A percentile compares a stretch with the other conserved stretches of the same genome.
phyloP scores from a whole-genome alignment of 30 jellyfish, hydroid and myxozoan genomes.

The Chironex yamaguchii region DNA sequence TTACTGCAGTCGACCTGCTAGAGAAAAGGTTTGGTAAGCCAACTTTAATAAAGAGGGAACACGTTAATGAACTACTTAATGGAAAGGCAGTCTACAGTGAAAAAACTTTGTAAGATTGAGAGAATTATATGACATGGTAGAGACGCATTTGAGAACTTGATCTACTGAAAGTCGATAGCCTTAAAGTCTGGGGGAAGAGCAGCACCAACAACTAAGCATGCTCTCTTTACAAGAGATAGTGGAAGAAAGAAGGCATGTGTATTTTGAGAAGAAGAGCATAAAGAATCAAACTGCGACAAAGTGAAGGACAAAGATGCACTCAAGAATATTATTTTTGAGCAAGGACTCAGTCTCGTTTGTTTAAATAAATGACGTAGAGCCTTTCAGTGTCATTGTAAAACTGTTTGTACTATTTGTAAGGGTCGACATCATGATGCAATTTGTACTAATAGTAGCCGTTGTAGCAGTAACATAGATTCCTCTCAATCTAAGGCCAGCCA shows the following conservation, averaged over 20 bases:
- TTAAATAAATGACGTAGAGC: slow-evolving; percentile 54
- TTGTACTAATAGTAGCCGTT: not conserved
- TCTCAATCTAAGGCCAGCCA: no score
- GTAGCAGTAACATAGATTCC: not conserved
- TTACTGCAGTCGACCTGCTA: not conserved
- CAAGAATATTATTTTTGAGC: slow-evolving; percentile 23
- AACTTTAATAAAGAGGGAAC: not conserved
- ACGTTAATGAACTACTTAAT: not conserved
- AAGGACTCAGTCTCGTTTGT: slow-evolving; percentile 16
- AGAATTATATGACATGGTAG: not conserved
- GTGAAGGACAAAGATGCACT: slow-evolving; percentile 16
- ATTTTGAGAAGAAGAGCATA: slow-evolving; percentile 26
- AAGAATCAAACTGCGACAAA: slow-evolving; percentile 9
- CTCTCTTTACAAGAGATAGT: not conserved
- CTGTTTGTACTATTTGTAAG: slow-evolving; percentile 26
- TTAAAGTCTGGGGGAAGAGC: no score
- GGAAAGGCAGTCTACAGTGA: not conserved
- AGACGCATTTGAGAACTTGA: slow-evolving; percentile 27
- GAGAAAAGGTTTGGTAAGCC: slow-evolving; percentile 6
- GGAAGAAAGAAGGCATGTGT: slow-evolving; percentile 13
- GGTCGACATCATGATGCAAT: slow-evolving; percentile 39
- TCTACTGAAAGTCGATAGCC: slow-evolving; percentile 3
- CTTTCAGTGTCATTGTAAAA: not conserved
- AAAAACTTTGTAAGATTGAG: slow-evolving; percentile 1
- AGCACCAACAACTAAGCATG: not conserved